These are phyloP conservation scores for Anhinga rufa DNA, from an alignment of 2,113 vertebrate species.

Conservation along the genomic window DNA sequence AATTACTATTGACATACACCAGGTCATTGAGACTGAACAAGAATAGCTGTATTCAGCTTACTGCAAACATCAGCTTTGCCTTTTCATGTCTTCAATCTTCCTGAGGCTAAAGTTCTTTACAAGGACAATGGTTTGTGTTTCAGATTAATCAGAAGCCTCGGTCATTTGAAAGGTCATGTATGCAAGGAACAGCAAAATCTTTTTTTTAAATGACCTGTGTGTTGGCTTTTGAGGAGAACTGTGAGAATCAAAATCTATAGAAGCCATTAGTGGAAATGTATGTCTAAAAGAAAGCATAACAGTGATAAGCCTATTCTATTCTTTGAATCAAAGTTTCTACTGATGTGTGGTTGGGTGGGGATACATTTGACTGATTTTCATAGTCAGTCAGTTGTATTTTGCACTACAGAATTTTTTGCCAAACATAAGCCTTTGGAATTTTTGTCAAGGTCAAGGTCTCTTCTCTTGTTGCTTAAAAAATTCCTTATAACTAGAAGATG, in stretches of 20 bases:
- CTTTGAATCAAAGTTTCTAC: background rate
- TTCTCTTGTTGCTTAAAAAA: background rate
- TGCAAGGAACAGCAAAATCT: background rate
- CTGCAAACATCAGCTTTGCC: background rate
- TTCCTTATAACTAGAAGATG: background rate
- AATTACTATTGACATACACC: background rate
- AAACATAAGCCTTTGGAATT: background rate
- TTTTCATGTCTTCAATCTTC: slow-evolving; percentile 22
- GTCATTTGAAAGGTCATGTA: slow-evolving; percentile 23
- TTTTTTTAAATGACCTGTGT: background rate
- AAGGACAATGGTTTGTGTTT: background rate
- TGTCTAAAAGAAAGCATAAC: background rate
- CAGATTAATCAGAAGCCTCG: background rate
- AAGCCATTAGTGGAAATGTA: background rate
- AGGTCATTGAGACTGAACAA: background rate
- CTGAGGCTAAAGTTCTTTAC: slow-evolving; percentile 4
- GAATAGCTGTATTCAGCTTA: background rate
- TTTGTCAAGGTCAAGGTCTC: background rate
- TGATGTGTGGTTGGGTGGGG: background rate
- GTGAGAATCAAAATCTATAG: background rate
- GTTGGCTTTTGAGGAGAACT: background rate
- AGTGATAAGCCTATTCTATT: background rate
- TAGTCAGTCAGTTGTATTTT: background rate
- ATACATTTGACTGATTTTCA: background rate
- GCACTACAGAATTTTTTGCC: background rate